Evolutionary conservation across 2,888 invertebrate genomes (phyloP).

Genomic region (Eledona agricola): DNA sequence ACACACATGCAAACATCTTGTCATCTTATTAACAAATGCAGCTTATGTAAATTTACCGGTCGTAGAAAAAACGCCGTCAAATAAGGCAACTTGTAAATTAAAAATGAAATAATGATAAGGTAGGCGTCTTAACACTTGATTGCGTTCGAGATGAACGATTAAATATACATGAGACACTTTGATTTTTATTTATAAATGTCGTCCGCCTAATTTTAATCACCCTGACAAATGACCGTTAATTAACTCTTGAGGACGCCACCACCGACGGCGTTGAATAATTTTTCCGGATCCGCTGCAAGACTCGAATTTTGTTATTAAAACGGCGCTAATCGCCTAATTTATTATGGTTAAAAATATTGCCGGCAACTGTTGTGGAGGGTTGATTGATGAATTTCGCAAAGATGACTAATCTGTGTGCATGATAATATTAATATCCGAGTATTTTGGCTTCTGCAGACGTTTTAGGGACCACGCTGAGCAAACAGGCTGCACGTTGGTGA

Average conservation of each 20-base stretch:
- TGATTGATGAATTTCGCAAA: slow-evolving; percentile 38
- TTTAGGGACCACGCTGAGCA: slow-evolving; percentile 32
- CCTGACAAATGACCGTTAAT: slow-evolving; percentile 17
- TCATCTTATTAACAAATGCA: slow-evolving; percentile 33
- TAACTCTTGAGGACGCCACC: slow-evolving; percentile 2
- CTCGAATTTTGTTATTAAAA: slow-evolving; percentile 13
- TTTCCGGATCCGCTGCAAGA: not conserved
- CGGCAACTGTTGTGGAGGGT: slow-evolving; percentile 20
- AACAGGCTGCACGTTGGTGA: slow-evolving; percentile 36
- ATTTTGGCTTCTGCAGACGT: slow-evolving; percentile 39
- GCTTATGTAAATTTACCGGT: slow-evolving; percentile 28
- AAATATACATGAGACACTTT: slow-evolving; percentile 22
- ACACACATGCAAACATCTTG: slow-evolving; percentile 28
- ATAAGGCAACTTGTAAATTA: slow-evolving; percentile 38
- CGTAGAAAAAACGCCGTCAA: slow-evolving; percentile 26
- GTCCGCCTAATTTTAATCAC: slow-evolving; percentile 9
- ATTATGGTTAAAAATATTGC: slow-evolving; percentile 29
- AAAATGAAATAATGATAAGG: slow-evolving; percentile 28
- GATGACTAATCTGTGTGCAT: slow-evolving; percentile 45
- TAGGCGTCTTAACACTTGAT: slow-evolving; percentile 12
- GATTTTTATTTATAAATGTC: slow-evolving; percentile 9
- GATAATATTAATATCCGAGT: slow-evolving; percentile 42
- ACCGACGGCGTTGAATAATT: slow-evolving; percentile 9
- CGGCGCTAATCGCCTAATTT: slow-evolving; percentile 21
- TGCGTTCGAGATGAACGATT: slow-evolving; percentile 5